These are phyloP conservation scores for Cheracebus regulus DNA, from an alignment of 2,797 vertebrate species.

Conservation along the genomic window DNA sequence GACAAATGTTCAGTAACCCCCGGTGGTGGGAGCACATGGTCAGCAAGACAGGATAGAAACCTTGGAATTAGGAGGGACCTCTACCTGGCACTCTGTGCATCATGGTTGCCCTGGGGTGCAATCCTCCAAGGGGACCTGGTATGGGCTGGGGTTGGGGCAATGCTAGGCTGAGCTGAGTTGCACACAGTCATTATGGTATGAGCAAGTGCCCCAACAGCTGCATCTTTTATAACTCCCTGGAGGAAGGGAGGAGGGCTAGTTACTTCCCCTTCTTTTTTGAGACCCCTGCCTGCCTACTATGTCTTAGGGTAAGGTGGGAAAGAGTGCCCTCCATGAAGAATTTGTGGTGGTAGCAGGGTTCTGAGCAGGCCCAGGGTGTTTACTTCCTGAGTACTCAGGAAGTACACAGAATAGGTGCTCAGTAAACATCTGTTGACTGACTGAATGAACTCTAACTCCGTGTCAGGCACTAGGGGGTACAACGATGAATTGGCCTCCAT, in stretches of 20 bases:
- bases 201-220: not conserved
- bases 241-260: not conserved
- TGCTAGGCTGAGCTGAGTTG: not conserved
- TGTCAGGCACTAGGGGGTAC: not conserved
- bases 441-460: not conserved
- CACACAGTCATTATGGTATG: not conserved
- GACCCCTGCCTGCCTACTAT: not conserved
- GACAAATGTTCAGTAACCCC: not conserved
- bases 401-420: conserved; percentile 51
- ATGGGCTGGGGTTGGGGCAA: not conserved
- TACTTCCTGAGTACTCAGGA: conserved; percentile 16
- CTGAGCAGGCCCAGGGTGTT: not conserved
- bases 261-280: not conserved
- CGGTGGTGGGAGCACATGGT: not conserved
- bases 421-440: conserved; percentile 44
- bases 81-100: not conserved
- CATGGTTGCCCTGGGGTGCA: not conserved
- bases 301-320: not conserved
- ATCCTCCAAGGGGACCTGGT: not conserved
- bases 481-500: conserved; percentile 4
- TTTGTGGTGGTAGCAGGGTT: not conserved
- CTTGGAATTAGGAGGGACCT: not conserved
- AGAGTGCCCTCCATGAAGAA: not conserved
- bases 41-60: not conserved
- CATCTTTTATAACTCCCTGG: conserved; percentile 9